A percentile compares a stretch with the other conserved stretches of the same genome.
These are phyloP conservation scores for Onthophagus sagittarius DNA, from an alignment of 2,888 invertebrate species.

Conservation along the genomic window DNA sequence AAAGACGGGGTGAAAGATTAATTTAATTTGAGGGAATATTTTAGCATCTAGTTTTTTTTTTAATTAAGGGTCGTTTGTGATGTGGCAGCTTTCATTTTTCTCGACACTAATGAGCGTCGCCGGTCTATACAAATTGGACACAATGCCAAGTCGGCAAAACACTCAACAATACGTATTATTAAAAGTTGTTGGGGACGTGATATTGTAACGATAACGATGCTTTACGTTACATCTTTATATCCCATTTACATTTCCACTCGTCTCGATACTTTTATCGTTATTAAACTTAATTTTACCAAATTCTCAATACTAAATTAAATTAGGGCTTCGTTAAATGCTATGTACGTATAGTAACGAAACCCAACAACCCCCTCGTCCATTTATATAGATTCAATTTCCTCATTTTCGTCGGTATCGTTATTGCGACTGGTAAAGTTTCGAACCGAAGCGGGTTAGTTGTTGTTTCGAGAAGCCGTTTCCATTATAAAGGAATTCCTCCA, in stretches of 20 bases:
- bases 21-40: no score
- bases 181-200: background rate
- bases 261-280: no score
- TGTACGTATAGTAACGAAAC: background rate
- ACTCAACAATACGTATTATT: background rate
- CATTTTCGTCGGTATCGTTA: background rate
- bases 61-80: background rate
- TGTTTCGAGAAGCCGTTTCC: background rate
- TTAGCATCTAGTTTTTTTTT: background rate
- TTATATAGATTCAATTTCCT: background rate
- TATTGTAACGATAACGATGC: no score
- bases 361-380: background rate
- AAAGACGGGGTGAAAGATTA: background rate
- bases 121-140: background rate
- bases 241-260: no score
- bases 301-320: background rate
- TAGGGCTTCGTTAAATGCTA: background rate
- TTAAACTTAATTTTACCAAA: background rate
- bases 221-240: no score
- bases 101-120: background rate
- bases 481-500: background rate
- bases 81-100: background rate
- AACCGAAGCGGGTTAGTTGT: background rate
- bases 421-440: background rate
- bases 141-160: background rate